Base-by-base conservation (phyloP, 2,113 vertebrate species). In the Talpa occidentalis region DNA sequence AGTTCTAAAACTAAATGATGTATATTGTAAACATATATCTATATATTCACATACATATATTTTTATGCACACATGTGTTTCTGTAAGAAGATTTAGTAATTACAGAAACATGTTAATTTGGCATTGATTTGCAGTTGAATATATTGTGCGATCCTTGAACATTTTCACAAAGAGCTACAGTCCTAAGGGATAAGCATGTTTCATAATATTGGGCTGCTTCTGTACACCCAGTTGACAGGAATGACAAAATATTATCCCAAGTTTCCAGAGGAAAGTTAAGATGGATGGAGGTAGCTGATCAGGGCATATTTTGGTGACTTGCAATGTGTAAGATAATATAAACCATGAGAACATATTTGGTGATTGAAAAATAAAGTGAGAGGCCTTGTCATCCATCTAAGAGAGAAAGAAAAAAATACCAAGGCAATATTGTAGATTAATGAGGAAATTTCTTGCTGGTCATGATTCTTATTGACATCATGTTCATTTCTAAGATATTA, bases 201-300 rank as follows among this genome's bases (percentile, higher is more conserved):
- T 98, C 59, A 92, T 54, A 87, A 93, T 92, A 91, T 82, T 4
- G 4, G 90, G 92, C 52, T 94, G 79, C 83, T 82, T 88, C 59
- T 93, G 49, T 96, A 80, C 0, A 0, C 47, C 90, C n/a, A 49
- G 79, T 72, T 98, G 93, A 97, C 93, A 96, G 70, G 67, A 78
- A 84, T 97, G 93, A 80, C 60, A 83, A 93, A 95, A 92, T 92
- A 84, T 93, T 69, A 80, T 84, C 1, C 0, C 40, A 85, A 17
- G 49, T 94, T 97, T 73, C 77, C 80, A 37, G 1, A 94, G 54
- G 81, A 95, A 94, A 90, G 64, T 83, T 95, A 97, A 97, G 81
- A 96, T 80, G 73, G 60, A 86, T 97, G 28, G 94, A 92, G 17
- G 40, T 73, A 96, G 72, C 73, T 92, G 86, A 96, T 70, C 10